These are phyloP conservation scores for Sebastes aleutianus DNA, from an alignment of 2,797 vertebrate genomes.

Conservation along the genomic window DNA sequence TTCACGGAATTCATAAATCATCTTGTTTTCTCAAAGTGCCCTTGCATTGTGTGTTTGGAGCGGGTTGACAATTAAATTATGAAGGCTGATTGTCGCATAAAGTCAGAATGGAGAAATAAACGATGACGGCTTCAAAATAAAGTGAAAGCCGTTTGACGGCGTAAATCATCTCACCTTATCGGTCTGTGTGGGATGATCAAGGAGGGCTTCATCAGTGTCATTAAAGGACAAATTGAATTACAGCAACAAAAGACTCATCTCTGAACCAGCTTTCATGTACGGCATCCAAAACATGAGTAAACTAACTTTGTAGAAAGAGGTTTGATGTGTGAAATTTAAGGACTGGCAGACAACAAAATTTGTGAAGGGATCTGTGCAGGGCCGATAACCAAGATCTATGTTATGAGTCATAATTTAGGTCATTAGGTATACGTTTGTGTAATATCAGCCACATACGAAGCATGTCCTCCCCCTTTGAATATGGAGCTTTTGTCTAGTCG, in stretches of 20 bases:
- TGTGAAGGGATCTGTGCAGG: constrained; percentile 5
- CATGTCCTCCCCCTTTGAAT: not conserved
- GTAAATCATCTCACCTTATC: not conserved
- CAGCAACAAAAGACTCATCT: not conserved
- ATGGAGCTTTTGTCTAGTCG: not conserved
- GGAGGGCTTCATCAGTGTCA: constrained; percentile 14
- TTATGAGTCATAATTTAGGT: not conserved
- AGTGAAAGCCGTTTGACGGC: not conserved
- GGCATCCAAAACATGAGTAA: constrained; percentile 21
- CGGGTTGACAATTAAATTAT: constrained; percentile 1
- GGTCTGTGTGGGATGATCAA: not conserved
- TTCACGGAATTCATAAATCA: constrained; percentile 22
- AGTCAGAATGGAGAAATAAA: not conserved
- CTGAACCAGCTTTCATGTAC: not conserved
- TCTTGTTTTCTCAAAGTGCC: not conserved
- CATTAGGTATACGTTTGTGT: not conserved
- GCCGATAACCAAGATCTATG: constrained; percentile 12
- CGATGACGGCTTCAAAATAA: constrained; percentile 6
- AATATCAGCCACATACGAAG: not conserved
- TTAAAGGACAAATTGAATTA: constrained; percentile 27
- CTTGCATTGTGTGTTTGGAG: constrained; percentile 2
- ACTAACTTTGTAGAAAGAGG: constrained; percentile 7
- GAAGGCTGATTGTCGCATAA: not conserved
- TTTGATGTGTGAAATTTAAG: constrained; percentile 21
- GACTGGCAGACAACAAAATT: not conserved